A percentile compares a stretch with the other conserved stretches of the same genome.
Evolutionary conservation across 2,113 vertebrate genomes (phyloP).

Genomic region (Mobula birostris): DNA sequence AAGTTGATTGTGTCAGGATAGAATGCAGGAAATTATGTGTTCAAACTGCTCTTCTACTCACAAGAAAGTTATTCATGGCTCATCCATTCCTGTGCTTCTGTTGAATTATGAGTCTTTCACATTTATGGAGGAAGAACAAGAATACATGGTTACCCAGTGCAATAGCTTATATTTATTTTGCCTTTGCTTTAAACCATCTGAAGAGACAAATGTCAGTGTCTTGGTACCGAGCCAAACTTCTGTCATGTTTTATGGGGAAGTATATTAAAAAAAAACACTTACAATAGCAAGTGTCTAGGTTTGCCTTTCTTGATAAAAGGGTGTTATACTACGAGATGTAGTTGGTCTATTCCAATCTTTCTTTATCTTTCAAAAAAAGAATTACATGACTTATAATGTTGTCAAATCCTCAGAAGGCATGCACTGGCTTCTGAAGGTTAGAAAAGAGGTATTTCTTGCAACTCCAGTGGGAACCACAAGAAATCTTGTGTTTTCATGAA

Average conservation of each 20-base stretch:
- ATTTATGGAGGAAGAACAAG: slow-evolving; percentile 22
- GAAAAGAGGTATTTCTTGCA: background rate
- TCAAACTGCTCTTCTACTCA: slow-evolving; percentile 8
- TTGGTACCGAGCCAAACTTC: background rate
- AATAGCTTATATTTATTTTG: slow-evolving; percentile 17
- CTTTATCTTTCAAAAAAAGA: background rate
- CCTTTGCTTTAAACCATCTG: slow-evolving; percentile 12
- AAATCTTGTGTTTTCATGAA: background rate
- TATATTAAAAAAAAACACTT: background rate
- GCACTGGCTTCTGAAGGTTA: background rate
- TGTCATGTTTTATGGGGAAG: background rate
- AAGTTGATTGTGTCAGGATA: background rate
- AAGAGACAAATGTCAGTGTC: background rate
- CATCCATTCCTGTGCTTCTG: background rate
- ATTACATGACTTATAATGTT: background rate
- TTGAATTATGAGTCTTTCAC: slow-evolving; percentile 29
- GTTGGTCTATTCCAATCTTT: slow-evolving; percentile 1
- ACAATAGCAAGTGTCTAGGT: background rate
- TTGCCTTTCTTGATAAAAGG: background rate
- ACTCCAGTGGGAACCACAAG: background rate
- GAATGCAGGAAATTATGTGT: background rate
- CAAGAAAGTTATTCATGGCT: slow-evolving; percentile 7
- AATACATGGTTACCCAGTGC: background rate
- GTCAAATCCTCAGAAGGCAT: background rate
- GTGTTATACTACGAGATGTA: background rate